Percentiles rank a stretch among this genome's conserved stretches.
Conservation (phyloP, 2,888 invertebrate genomes). For the Caenorhabditis doughertyi region DNA sequence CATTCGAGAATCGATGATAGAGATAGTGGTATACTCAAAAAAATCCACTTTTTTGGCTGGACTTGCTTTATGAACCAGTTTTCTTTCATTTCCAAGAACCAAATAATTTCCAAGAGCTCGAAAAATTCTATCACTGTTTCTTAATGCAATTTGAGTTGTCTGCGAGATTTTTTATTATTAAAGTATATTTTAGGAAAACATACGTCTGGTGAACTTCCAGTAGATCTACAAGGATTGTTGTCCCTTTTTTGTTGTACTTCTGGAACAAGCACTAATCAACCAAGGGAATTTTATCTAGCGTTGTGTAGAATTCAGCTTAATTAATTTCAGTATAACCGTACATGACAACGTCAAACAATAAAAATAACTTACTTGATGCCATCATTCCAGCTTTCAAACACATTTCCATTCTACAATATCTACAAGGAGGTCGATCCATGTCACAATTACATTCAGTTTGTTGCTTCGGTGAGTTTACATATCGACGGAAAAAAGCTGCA, state of each 20-base stretch:
- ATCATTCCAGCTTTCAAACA: constrained; percentile 42
- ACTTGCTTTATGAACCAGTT: constrained; percentile 26
- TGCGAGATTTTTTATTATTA: neutral
- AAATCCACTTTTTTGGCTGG: constrained; percentile 32
- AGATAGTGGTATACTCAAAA: constrained; percentile 38
- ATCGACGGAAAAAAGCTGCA: constrained; percentile 47
- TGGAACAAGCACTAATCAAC: too few relatives aligned
- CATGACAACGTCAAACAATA: too few relatives aligned
- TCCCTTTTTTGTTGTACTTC: constrained; percentile 44
- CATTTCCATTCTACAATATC: constrained; percentile 31
- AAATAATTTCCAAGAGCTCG: constrained; percentile 39
- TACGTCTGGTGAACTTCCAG: constrained; percentile 14
- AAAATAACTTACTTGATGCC: constrained; percentile 33
- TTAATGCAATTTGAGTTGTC: constrained; percentile 26
- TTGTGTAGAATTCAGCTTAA: too few relatives aligned
- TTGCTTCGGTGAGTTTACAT: constrained; percentile 33
- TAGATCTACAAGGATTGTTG: constrained; percentile 27
- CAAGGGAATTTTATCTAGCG: too few relatives aligned
- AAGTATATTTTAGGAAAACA: neutral
- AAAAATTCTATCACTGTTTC: constrained; percentile 30
- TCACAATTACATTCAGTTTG: constrained; percentile 40
- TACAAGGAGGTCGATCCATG: constrained; percentile 17
- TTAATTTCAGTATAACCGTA: too few relatives aligned
- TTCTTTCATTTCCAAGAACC: constrained; percentile 23
- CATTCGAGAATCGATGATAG: constrained; percentile 28